These are phyloP conservation scores for Siniperca obscura DNA, from an alignment of 2,797 vertebrate genomes.

Conservation along the genomic window DNA sequence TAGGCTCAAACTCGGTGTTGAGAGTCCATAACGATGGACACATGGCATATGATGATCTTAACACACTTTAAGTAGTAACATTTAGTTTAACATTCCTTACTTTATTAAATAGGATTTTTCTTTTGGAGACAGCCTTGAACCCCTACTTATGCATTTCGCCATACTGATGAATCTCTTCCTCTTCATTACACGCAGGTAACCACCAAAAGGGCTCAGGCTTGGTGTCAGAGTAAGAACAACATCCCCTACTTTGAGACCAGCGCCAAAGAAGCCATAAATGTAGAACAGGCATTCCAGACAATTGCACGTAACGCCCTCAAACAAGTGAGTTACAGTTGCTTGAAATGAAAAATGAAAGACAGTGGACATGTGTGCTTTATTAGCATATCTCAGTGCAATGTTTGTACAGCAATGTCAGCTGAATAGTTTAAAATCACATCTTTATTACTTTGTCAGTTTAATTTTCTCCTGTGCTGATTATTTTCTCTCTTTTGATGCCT, in stretches of 20 bases:
- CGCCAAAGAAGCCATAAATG: conserved; percentile 97
- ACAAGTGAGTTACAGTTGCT: conserved; percentile 83
- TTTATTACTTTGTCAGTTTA: not conserved
- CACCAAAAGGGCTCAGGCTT: conserved; percentile 94
- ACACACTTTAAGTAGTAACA: not conserved
- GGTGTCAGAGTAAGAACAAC: conserved; percentile 99
- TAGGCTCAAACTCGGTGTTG: not conserved
- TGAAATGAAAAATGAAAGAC: not conserved
- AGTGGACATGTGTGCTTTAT: not conserved
- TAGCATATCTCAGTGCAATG: not conserved
- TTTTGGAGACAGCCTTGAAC: not conserved
- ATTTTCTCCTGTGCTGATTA: not conserved
- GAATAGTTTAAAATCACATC: no score
- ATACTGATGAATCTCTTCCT: not conserved
- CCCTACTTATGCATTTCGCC: not conserved
- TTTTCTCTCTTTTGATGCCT: conserved; percentile 6
- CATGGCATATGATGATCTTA: no score
- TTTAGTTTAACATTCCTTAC: not conserved
- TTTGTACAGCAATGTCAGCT: not conserved
- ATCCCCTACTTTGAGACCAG: conserved; percentile 98
- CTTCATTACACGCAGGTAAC: conserved; percentile 85
- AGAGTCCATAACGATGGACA: no score
- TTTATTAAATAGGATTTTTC: not conserved
- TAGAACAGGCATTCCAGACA: conserved; percentile 97
- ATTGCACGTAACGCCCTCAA: conserved; percentile 97